A percentile compares a stretch with the other conserved stretches of the same genome.
Conservation (phyloP, 2,888 invertebrate species). For the Magallana nippona region DNA sequence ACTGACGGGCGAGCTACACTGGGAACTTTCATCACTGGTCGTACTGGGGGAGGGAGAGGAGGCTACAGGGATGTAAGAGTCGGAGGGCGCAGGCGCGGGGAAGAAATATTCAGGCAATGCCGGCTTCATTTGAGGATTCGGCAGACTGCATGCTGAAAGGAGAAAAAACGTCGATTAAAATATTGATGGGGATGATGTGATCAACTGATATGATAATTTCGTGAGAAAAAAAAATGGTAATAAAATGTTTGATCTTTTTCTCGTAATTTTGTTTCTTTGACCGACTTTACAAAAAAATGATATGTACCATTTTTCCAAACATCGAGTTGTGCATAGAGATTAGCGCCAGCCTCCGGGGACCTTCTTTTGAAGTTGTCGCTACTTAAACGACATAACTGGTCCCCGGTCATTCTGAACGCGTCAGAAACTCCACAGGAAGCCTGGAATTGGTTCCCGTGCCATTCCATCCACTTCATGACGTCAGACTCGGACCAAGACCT, state of each 20-base stretch:
- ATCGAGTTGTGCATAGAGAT: slow-evolving; percentile 91
- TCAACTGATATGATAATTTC: not conserved
- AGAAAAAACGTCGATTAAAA: too few relatives aligned
- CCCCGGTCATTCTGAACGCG: slow-evolving; percentile 86
- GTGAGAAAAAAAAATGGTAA: too few relatives aligned
- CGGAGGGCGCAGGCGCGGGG: not conserved
- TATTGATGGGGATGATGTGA: not conserved
- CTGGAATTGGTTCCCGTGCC: slow-evolving; percentile 89
- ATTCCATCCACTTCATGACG: slow-evolving; percentile 90
- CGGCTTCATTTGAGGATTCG: slow-evolving; percentile 18
- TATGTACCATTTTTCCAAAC: slow-evolving; percentile 90
- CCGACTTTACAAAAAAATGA: not conserved
- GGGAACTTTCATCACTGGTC: slow-evolving; percentile 48
- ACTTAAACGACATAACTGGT: slow-evolving; percentile 87
- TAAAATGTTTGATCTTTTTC: too few relatives aligned
- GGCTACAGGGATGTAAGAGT: not conserved
- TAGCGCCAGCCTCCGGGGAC: slow-evolving; percentile 81
- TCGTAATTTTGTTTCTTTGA: too few relatives aligned
- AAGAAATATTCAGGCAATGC: not conserved
- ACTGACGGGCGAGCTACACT: not conserved
- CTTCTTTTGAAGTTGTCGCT: slow-evolving; percentile 89
- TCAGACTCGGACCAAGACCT: slow-evolving; percentile 91
- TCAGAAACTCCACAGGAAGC: slow-evolving; percentile 85
- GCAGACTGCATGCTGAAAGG: slow-evolving; percentile 41
- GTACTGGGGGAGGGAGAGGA: slow-evolving; percentile 47